Base-by-base conservation (phyloP, 2,888 invertebrate species). In the Agrochola lota region DNA sequence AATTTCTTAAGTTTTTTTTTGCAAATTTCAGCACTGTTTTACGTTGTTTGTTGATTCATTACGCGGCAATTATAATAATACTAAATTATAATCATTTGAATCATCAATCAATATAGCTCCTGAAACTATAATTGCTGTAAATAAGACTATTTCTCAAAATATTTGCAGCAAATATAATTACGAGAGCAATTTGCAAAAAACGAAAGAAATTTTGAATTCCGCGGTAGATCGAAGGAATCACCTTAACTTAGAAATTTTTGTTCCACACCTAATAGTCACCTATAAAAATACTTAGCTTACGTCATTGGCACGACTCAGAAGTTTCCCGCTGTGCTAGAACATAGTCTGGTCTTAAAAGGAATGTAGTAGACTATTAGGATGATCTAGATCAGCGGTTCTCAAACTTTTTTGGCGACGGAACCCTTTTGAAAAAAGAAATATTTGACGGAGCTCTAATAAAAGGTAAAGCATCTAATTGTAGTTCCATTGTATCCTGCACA, bases 271-370 rank as follows among this genome's bases (percentile, higher is more conserved):
- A 55, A 46, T 52, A 46, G 69, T 49, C 55, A 23, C 17, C 57
- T 35, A 73, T 81, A 70, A 80, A 72, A 78, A 81, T 81, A 62
- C 78, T 30, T 30, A 8, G 12, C 12, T 35, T 35, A 55, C 46
- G 26, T 63, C 23, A 20, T 70, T 55, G 2, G 20, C 43, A 46
- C 62, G 62, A 35, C 35, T 20, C 2, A 52, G 46, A 62, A 2
- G 70, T 35, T 6, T 15, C 85, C 82, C 70, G 82, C 83, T 83
- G 85, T 30, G 77, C 8, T 63, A 15, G 15, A 59, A 71, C 67
- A 63, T 57, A 60, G 68, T 52, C 6, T 49, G 0, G 26, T 43
- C 70, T 6, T 64, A 73, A 26, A 73, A 63, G 82, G 85, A 40
- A 67, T 62, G 9, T 2, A 11, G 20, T 2, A 49, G 15, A 71